Base-by-base conservation (phyloP, 2,797 vertebrate species). In the Lerista edwardsae region DNA sequence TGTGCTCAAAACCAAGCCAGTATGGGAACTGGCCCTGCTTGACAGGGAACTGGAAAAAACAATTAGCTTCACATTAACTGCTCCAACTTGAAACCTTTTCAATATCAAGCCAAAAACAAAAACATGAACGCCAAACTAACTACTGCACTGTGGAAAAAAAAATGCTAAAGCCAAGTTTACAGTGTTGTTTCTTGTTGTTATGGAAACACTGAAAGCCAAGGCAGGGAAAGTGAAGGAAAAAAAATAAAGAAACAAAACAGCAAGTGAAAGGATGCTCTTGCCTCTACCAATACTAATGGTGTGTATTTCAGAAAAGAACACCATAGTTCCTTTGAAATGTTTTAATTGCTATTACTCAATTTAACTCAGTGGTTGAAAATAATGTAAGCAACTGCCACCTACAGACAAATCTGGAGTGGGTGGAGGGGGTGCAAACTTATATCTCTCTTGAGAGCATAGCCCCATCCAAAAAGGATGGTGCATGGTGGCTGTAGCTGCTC, bases 151-250 rank as follows among this genome's bases (percentile, higher is more conserved):
- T 51, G 74, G 55, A 51, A 36, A 61, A 79, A n/a, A 92, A 86
- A 25, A 84, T 5, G 78, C 21, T 84, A 83, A 90, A 44, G 69
- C 34, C 57, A 72, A 74, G 27, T 90, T 84, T 31, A 89, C 78
- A 84, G 87, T 78, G 90, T 91, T 83, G 86, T 90, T 87, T 91
- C 67, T 61, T 86, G 94, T 94, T 90, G 94, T 93, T 93, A 95
- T 93, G 91, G 94, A 92, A 92, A 94, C 93, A 34, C 29, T 68
- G 87, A 93, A 90, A 93, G 84, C 86, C 89, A 57, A 92, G 55
- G 73, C 41, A 59, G 79, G 78, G 83, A 75, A 77, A 85, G 59
- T 86, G 88, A 90, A 41, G 77, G 21, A 25, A 64, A 91, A 88
- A 68, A 41, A 91, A 90, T 88, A 93, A 92, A 92, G 89, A 10